A percentile compares a stretch with the other conserved stretches of the same genome.
These are phyloP conservation scores for Rhadinocentrus ornatus DNA, from an alignment of 2,797 vertebrate species.

Conservation along the genomic window DNA sequence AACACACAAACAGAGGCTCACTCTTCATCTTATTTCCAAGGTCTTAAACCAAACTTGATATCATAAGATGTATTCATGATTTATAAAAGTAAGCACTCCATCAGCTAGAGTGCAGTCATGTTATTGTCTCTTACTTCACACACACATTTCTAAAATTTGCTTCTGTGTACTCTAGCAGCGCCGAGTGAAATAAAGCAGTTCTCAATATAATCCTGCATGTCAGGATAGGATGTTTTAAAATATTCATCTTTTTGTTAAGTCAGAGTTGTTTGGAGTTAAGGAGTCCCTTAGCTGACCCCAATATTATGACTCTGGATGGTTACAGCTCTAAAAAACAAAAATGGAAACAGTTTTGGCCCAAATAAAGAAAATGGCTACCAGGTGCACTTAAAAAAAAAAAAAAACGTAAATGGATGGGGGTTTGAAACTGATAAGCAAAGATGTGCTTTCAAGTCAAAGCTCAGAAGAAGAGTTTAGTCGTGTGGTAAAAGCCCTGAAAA, in stretches of 20 bases:
- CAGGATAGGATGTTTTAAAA: constrained; percentile 44
- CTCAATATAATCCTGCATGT: constrained; percentile 27
- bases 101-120: constrained; percentile 43
- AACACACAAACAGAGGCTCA: constrained; percentile 8
- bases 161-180: constrained; percentile 3
- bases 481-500: constrained; percentile 11
- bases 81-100: constrained; percentile 61
- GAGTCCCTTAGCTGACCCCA: constrained; percentile 26
- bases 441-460: constrained; percentile 34
- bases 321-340: neutral
- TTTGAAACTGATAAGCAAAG: constrained; percentile 41
- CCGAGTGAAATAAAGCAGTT: constrained; percentile 34
- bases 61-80: constrained; percentile 71
- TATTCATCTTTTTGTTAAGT: constrained; percentile 42
- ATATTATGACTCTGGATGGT: constrained; percentile 20
- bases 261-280: constrained; percentile 31
- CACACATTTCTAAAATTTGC: constrained; percentile 4
- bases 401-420: constrained; percentile 44
- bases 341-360: constrained; percentile 23
- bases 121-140: constrained; percentile 44
- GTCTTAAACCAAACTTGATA: constrained; percentile 52
- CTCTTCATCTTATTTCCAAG: constrained; percentile 43
- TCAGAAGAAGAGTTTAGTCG: constrained; percentile 6
- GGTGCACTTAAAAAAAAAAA: constrained; percentile 35
- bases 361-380: constrained; percentile 27